Conservation (phyloP, 2,113 vertebrate species). For the Aegithalos caudatus region DNA sequence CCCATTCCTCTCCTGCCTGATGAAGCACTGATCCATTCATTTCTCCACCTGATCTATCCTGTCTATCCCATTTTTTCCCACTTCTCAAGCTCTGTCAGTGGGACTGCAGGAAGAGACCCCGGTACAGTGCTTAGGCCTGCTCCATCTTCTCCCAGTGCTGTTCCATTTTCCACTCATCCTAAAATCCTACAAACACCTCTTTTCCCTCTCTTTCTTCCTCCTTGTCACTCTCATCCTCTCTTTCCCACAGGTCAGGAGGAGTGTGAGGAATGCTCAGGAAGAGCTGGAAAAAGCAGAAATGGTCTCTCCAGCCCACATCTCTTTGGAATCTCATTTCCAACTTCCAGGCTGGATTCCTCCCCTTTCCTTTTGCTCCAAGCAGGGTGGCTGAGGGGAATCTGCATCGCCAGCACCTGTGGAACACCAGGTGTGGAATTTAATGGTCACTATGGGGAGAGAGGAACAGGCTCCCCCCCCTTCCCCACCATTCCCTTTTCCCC, state of each 20-base stretch:
- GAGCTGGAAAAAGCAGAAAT: background rate
- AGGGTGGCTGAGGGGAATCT: background rate
- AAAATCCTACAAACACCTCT: background rate
- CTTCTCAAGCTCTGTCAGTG: background rate
- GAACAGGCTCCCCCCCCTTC: background rate
- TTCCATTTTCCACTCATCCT: background rate
- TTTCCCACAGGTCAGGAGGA: background rate
- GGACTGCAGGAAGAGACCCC: background rate
- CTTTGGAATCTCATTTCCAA: background rate
- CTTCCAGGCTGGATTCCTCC: background rate
- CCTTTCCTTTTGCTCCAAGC: background rate
- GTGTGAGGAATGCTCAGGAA: background rate
- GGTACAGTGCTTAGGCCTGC: fast-evolving
- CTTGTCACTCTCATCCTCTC: background rate
- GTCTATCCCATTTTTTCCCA: background rate
- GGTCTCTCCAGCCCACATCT: background rate
- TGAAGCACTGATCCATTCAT: background rate
- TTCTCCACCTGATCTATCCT: background rate
- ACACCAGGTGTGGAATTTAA: constrained; percentile 27
- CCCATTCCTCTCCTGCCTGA: background rate
- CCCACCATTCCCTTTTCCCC: background rate
- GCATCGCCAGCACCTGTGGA: constrained; percentile 26
- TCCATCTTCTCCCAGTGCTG: background rate
- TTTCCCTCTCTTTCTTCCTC: background rate
- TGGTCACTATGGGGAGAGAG: constrained; percentile 54